Percentiles rank a stretch among this genome's conserved stretches.
These are phyloP conservation scores for Vanessa cardui DNA, from an alignment of 2,888 invertebrate species.

Conservation along the genomic window DNA sequence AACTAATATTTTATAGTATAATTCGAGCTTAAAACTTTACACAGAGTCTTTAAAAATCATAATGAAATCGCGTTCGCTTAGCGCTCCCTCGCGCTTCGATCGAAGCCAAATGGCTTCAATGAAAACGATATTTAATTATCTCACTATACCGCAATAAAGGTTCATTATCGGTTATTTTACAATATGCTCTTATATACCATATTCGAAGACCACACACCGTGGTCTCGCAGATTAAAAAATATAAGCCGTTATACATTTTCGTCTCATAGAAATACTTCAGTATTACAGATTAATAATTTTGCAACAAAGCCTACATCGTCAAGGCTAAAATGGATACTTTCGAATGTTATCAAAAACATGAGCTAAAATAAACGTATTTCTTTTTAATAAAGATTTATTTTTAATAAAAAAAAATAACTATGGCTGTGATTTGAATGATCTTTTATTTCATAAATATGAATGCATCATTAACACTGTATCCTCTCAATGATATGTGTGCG, in stretches of 20 bases:
- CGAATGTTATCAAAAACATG: too few relatives aligned
- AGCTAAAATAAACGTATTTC: too few relatives aligned
- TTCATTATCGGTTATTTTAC: slow-evolving; percentile 25
- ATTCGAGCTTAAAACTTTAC: not conserved
- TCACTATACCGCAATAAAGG: slow-evolving; percentile 2
- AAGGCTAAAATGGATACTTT: too few relatives aligned
- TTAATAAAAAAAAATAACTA: too few relatives aligned
- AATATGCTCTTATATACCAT: slow-evolving; percentile 23
- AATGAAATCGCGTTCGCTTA: slow-evolving; percentile 1
- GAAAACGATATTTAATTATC: slow-evolving; percentile 31
- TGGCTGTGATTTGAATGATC: too few relatives aligned
- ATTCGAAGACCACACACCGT: slow-evolving; percentile 23
- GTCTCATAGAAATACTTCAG: too few relatives aligned
- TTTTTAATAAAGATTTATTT: too few relatives aligned
- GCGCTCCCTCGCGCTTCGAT: not conserved
- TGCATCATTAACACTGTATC: too few relatives aligned
- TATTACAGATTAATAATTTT: too few relatives aligned
- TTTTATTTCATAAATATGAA: too few relatives aligned
- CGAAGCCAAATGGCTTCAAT: slow-evolving; percentile 15
- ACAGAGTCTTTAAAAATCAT: not conserved
- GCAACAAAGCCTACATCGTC: too few relatives aligned
- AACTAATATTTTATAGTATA: not conserved
- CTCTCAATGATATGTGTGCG: too few relatives aligned
- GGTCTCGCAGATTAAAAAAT: not conserved
- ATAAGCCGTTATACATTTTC: not conserved